Evolutionary conservation across 1,140 invertebrate genomes (phyloP), one percentile per base, ranked within the genome.

Genomic region (Callitettix versicolor): DNA sequence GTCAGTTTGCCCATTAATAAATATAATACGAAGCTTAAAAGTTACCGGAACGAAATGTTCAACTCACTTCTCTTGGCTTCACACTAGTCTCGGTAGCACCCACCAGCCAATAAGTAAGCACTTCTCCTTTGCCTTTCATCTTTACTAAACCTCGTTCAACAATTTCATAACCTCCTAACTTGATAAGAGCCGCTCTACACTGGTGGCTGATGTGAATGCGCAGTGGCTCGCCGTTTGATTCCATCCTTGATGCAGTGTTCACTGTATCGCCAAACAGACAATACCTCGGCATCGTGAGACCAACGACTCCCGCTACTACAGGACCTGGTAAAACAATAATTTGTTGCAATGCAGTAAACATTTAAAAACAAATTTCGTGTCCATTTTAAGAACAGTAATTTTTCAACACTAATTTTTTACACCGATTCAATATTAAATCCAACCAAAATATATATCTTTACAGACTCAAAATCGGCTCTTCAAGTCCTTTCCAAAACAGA

Each of bases 201-300:
- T 86, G 80, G 3, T 73, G 68, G 63, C 90, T 94, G 64, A 93
- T 93, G 72, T 97, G 93, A 60, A 97, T 95, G 68, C 85, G 86
- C 7, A 95, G 71, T 1, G 93, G 83, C 75, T 88, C 85, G 1
- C 91, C 91, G n/a, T 87, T 94, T 1, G 89, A 93, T 71, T 97
- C 92, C 86, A 97, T 95, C 34, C 93, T 75, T 3, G 91, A 95
- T 0, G 92, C 91, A 1, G 91, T 95, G 84, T 97, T 63, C 77
- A 94, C 86, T 0, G 93, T 94, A 66, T 96, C 93, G 0, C 92
- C 93, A 70, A 93, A 94, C 1, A 96, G 73, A 68, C 93, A 96
- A 69, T 95, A 97, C 26, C 94, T 75, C 0, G 94, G 94, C 93
- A 98, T 96, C 12, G 91, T 95, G n/a, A 95, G 72, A 2, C 93